Base-by-base conservation (phyloP, 2,113 vertebrate genomes). In the Cariama cristata region DNA sequence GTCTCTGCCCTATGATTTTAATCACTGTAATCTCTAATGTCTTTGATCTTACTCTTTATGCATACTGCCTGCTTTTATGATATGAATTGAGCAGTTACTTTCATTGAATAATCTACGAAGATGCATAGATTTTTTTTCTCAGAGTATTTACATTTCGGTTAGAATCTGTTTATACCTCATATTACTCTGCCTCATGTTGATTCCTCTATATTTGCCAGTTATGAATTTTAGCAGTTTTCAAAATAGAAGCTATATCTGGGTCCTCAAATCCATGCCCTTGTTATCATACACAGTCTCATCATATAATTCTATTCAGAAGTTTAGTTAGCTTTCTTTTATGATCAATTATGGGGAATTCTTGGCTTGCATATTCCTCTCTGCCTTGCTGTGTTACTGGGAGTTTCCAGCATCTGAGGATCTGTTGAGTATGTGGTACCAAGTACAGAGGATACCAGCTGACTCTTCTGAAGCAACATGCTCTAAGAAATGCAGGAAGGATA, bases 11-110 rank as follows among this genome's bases (percentile, higher is more conserved):
- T 59, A 49, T 80, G 58, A 90, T 66, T 92, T 86, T 86, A 91
- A 95, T 88, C 88, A 71, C 42, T 88, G 11, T 76, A 88, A 95
- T 86, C 59, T 91, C 67, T n/a, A 59, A 90, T 64, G 35, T 62
- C 45, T 91, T 88, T 68, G 80, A 2, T 72, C 27, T 91, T 92
- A 69, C 50, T 73, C 50, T 55, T 90, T 86, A 76, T 53, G 53
- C 68, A 50, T 42, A 66, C 42, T 66, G 23, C 22, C 52, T 72
- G 12, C 7, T 92, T 93, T 92, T 83, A 66, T 74, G 38, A 33
- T 55, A 79, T 11, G 83, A 87, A 76, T 9, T 52, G 47, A 92
- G 33, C 22, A 45, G 21, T 68, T 90, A 28, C 32, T 86, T 86
- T 69, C 50, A 47, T 74, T 83, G 24, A 88, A 76, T 67, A 88